Evolutionary conservation across 2,888 invertebrate species (phyloP).

Genomic region (Adelognathus sp.): DNA sequence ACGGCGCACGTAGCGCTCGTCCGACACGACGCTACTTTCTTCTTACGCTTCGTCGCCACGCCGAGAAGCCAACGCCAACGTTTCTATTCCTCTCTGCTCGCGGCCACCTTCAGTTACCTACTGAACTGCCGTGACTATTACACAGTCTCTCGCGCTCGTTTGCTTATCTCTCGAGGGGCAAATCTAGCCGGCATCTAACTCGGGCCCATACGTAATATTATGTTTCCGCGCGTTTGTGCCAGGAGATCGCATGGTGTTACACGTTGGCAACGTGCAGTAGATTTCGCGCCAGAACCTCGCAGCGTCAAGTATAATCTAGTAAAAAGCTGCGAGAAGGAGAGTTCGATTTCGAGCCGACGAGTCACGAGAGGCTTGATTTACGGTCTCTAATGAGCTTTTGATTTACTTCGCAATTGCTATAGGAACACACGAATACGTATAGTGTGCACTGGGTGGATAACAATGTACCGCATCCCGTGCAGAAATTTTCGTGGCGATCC

Average conservation of each 20-base stretch:
- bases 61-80: neutral
- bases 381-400: conserved; percentile 59
- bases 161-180: conserved; percentile 49
- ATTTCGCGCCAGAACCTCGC: neutral
- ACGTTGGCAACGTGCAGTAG: neutral
- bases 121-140: conserved; percentile 39
- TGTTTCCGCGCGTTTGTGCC: conserved; percentile 26
- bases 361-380: conserved; percentile 58
- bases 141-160: conserved; percentile 52
- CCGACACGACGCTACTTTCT: neutral
- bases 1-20: neutral
- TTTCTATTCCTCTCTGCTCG: neutral
- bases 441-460: conserved; percentile 10
- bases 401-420: conserved; percentile 53
- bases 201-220: conserved; percentile 34
- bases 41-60: conserved; percentile 11
- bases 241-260: neutral
- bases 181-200: conserved; percentile 47
- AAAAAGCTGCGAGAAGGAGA: conserved; percentile 14
- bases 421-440: no score
- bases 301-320: conserved; percentile 18
- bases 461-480: no score
- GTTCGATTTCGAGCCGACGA: conserved; percentile 43
- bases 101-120: neutral
- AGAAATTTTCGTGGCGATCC: no score